Base-by-base conservation (phyloP, 2,888 invertebrate genomes). In the Peribatodes rhomboidaria region DNA sequence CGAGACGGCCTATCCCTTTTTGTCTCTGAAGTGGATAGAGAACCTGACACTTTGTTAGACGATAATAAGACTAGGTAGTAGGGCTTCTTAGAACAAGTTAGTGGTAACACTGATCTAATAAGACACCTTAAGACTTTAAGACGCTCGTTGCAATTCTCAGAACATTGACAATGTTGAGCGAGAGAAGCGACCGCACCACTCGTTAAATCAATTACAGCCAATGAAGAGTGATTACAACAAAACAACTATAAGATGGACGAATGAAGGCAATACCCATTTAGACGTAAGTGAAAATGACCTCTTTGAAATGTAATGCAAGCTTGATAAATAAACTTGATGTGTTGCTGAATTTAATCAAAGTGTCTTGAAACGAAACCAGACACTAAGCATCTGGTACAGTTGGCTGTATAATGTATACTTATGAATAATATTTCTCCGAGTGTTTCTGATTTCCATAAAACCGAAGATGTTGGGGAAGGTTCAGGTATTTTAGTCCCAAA, bases 81-180 rank as follows among this genome's bases (percentile, higher is more conserved):
- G 78, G 85, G 84, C 75, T 89, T 92, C 90, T 82, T 65, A 77
- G 89, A 90, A 90, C 78, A 78, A 68, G 77, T 74, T 76, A 74
- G 83, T 75, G 81, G 82, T 81, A 81, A 81, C 76, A 70, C 72
- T 72, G 76, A 71, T 81, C 81, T 82, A 84, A 83, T 79, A 81
- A 79, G 80, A 80, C 82, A 80, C 81, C 81, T 79, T 76, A 73
- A 77, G 73, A 80, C 81, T 81, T 79, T 76, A 73, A 77, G 73
- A 71, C 72, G 50, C 47, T 76, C 73, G 79, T 78, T 78, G 72
- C 69, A 56, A 60, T 83, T 82, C 84, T 71, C 61, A 65, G 83
- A 78, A 83, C 56, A 41, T 71, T 75, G 74, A 80, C 79, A 78
- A 81, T 77, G 77, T 78, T 70, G 65, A 70, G 42, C 31, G 41